Base-by-base conservation (phyloP, 2,113 vertebrate species). In the Scytalopus superciliaris region DNA sequence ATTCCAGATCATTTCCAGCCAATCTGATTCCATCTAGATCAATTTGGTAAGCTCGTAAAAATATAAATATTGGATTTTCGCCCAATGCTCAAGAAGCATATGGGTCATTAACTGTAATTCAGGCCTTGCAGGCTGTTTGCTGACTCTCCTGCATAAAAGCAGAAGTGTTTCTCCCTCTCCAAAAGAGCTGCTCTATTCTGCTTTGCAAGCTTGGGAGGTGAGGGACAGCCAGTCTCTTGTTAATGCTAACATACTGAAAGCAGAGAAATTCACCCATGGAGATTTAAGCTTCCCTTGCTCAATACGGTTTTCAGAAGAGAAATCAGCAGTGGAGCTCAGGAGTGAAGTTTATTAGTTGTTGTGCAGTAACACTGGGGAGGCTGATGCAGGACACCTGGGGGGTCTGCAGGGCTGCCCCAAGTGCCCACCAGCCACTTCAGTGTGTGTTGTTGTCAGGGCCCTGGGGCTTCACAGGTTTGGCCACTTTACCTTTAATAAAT, bases 101-200 rank as follows among this genome's bases (percentile, higher is more conserved):
- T 59, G 84, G 91, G 75, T 91, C 93, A 94, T 95, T 96, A 96
- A 81, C 63, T 87, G 72, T 50, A 93, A 94, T 93, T 88, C 78
- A 92, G 76, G 67, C 66, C 83, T 91, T 93, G 59, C 33, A 93
- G 67, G 72, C 81, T 95, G 49, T 93, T 94, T 86, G 40, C 50
- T 83, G 59, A 56, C 50, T 82, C 31, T 74, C 31, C 25, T 44
- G 44, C 87, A 93, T 70, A 76, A 88, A 69, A 89, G 6, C 37
- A 73, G 86, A 82, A 76, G 23, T 3, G 0, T 87, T 93, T 74
- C 18, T 63, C 31, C 27, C 4, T 66, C 64, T 74, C 27, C 31
- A 21, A 69, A 89, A 76, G n/a, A 80, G 31, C 31, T 19, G 22
- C 19, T 81, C 2, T 40, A 3, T 63, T 88, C 67, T 64, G 25